Percentiles rank a stretch among this genome's conserved stretches.
Evolutionary conservation across 1,140 invertebrate species (phyloP).

Genomic region (Drosophila parvula): DNA sequence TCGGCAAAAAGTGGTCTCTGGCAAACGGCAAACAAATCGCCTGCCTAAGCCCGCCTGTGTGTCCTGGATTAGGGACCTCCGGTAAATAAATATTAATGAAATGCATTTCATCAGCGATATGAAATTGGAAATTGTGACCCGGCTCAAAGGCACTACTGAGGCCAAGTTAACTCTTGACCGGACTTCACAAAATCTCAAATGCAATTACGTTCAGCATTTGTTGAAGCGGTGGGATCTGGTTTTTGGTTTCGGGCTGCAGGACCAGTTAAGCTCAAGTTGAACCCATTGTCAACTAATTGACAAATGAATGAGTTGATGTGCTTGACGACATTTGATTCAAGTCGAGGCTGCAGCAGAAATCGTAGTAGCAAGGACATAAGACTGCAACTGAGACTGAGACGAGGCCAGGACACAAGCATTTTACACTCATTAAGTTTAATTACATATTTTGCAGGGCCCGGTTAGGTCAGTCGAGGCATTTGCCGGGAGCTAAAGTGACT

Average conservation of each 20-base stretch:
- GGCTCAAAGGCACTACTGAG: constrained; percentile 2
- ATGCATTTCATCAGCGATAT: constrained; percentile 57
- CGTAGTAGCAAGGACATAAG: background rate
- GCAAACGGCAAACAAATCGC: background rate
- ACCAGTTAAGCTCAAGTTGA: constrained; percentile 38
- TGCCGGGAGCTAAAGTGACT: constrained; percentile 17
- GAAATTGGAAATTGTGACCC: constrained; percentile 39
- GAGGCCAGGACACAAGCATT: constrained; percentile 58
- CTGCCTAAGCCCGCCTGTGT: constrained; percentile 1
- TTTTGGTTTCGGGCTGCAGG: constrained; percentile 30
- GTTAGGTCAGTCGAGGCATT: constrained; percentile 31
- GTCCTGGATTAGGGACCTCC: background rate
- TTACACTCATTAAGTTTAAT: constrained; percentile 80
- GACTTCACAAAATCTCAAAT: constrained; percentile 58
- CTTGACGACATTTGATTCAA: constrained; percentile 64
- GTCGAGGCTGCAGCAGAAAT: constrained; percentile 15
- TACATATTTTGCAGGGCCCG: constrained; percentile 64
- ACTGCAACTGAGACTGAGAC: background rate
- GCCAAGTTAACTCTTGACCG: constrained; percentile 32
- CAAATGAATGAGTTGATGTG: constrained; percentile 77
- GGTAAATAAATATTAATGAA: constrained; percentile 68
- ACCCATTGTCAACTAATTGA: constrained; percentile 73
- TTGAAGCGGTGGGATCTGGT: constrained; percentile 18
- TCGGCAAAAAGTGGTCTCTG: constrained; percentile 1
- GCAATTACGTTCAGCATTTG: constrained; percentile 54